A percentile compares a stretch with the other conserved stretches of the same genome.
Conservation (phyloP, 2,797 vertebrate species). For the Aplochiton taeniatus region DNA sequence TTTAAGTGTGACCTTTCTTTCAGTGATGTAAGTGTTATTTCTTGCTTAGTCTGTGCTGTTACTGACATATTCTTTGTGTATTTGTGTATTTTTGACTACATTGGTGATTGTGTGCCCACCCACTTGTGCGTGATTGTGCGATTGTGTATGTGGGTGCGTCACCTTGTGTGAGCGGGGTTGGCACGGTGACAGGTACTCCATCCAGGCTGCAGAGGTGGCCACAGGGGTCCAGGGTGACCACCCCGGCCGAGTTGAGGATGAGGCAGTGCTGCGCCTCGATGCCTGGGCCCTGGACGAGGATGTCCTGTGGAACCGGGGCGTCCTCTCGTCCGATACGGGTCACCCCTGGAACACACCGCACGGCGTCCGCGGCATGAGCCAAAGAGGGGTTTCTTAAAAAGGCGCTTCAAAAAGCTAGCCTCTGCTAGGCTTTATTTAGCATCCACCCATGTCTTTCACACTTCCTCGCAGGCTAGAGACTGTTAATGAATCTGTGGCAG, state of each 20-base stretch:
- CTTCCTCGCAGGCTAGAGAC: conserved; percentile 12
- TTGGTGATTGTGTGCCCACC: conserved; percentile 8
- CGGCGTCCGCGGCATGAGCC: no score
- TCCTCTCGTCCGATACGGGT: conserved; percentile 80
- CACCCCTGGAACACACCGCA: conserved; percentile 59
- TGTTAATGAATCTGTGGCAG: conserved; percentile 28
- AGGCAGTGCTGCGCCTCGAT: conserved; percentile 80
- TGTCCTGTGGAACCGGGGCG: conserved; percentile 76
- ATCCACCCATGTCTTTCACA: no score
- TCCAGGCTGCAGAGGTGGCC: conserved; percentile 80
- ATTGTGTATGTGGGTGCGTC: conserved; percentile 30
- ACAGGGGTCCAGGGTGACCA: conserved; percentile 80
- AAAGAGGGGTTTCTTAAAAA: no score
- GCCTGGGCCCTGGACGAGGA: conserved; percentile 75
- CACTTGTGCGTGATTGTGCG: no score
- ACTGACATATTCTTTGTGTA: no score
- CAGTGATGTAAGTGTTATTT: background rate
- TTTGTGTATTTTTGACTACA: background rate
- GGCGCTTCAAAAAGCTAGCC: no score
- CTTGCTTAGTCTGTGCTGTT: no score
- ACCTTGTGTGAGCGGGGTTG: conserved; percentile 82
- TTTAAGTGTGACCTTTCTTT: background rate
- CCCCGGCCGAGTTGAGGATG: conserved; percentile 74
- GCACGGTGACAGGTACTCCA: conserved; percentile 72
- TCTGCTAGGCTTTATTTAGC: no score